These are phyloP conservation scores for Agrotis segetum DNA, from an alignment of 2,888 invertebrate genomes.

Conservation along the genomic window DNA sequence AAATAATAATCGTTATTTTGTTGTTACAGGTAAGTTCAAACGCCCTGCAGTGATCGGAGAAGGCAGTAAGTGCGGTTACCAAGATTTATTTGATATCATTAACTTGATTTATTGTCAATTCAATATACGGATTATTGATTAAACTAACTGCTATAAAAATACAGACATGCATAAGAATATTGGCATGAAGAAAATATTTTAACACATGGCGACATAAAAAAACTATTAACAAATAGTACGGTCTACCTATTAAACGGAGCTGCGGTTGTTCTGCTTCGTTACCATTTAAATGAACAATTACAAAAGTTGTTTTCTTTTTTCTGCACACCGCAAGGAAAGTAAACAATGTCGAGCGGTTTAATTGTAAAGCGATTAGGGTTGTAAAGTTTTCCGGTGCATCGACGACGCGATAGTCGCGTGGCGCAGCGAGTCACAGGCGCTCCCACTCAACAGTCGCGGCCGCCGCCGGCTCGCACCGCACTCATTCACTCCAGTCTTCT, in stretches of 20 bases:
- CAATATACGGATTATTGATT: conserved; percentile 8
- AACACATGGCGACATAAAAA: conserved; percentile 6
- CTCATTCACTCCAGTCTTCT: conserved; percentile 89
- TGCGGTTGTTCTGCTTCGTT: conserved; percentile 52
- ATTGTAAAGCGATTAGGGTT: conserved; percentile 88
- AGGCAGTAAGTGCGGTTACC: conserved; percentile 63
- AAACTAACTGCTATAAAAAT: neutral
- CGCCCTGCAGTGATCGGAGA: conserved; percentile 36
- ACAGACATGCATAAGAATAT: neutral
- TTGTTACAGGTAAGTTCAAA: conserved; percentile 76
- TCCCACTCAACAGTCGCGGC: conserved; percentile 83
- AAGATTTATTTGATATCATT: conserved; percentile 40
- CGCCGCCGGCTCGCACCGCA: conserved; percentile 83
- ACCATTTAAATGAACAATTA: conserved; percentile 60
- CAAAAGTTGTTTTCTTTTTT: conserved; percentile 56
- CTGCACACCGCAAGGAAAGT: conserved; percentile 79
- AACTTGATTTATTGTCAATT: conserved; percentile 21
- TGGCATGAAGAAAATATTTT: neutral
- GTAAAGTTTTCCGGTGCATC: conserved; percentile 89
- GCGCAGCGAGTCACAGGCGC: conserved; percentile 79
- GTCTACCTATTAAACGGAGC: conserved; percentile 19
- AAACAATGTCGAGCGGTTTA: conserved; percentile 84
- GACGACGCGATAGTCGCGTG: conserved; percentile 81
- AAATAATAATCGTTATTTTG: conserved; percentile 70
- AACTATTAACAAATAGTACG: conserved; percentile 6